These are phyloP conservation scores for Pangasius mekongensis DNA, from an alignment of 2,797 vertebrate species.

Conservation along the genomic window DNA sequence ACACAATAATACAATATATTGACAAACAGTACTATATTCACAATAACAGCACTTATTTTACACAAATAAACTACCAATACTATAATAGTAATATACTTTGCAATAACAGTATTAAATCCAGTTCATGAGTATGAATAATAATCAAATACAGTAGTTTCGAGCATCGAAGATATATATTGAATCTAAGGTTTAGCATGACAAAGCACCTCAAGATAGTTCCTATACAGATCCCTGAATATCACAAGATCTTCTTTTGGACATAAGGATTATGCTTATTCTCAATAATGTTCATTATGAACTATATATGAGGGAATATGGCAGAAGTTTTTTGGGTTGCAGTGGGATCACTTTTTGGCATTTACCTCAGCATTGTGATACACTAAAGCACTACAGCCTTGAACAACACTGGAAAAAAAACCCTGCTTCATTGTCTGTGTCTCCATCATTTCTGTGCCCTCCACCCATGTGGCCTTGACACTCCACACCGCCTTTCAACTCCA, in stretches of 20 bases:
- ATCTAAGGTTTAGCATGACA: background rate
- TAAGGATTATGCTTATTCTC: background rate
- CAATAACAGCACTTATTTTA: background rate
- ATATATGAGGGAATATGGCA: background rate
- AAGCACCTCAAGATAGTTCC: background rate
- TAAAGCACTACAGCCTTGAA: constrained; percentile 78
- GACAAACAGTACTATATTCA: background rate
- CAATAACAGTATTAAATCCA: background rate
- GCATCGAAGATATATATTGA: background rate
- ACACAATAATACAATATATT: background rate
- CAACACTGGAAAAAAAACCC: constrained; percentile 65
- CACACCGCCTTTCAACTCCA: constrained; percentile 67
- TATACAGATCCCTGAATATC: background rate
- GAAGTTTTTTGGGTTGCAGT: constrained; percentile 52
- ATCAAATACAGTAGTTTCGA: background rate
- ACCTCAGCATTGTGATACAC: constrained; percentile 73
- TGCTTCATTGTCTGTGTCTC: constrained; percentile 69
- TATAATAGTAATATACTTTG: background rate
- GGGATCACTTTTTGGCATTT: constrained; percentile 66
- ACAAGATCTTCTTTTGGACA: background rate
- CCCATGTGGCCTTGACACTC: constrained; percentile 58
- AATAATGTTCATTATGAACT: background rate
- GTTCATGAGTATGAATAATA: background rate
- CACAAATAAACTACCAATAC: background rate
- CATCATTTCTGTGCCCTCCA: constrained; percentile 56